A percentile compares a stretch with the other conserved stretches of the same genome.
phyloP scores from a whole-genome alignment of 2,888 invertebrate genomes.

The Orthosia gothica region DNA sequence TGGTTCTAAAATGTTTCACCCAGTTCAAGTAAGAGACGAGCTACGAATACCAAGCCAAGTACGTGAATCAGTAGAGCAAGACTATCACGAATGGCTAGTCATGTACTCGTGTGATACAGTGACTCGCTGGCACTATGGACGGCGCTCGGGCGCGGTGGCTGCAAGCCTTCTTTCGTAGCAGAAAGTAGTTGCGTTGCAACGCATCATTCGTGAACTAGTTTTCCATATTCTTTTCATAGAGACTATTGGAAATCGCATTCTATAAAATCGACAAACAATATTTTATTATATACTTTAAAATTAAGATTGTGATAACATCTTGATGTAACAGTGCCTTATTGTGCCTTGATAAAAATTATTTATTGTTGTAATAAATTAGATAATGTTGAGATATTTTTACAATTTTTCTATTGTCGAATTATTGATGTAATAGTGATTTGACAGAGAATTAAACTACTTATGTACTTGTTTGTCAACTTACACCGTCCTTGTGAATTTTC shows the following conservation, averaged over 20 bases:
- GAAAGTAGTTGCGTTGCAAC: conserved; percentile 86
- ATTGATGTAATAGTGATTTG: conserved; percentile 83
- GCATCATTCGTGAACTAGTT: conserved; percentile 76
- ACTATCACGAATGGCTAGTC: conserved; percentile 80
- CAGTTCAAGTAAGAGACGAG: conserved; percentile 58
- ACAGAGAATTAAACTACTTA: conserved; percentile 85
- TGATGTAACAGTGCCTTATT: conserved; percentile 90
- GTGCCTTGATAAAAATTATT: conserved; percentile 89
- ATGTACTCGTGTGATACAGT: conserved; percentile 55
- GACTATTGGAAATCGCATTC: conserved; percentile 86
- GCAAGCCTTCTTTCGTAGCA: conserved; percentile 85
- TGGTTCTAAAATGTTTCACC: conserved; percentile 43
- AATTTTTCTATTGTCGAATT: conserved; percentile 82
- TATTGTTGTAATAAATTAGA: conserved; percentile 88
- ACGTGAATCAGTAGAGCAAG: conserved; percentile 72
- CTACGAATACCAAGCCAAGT: conserved; percentile 63
- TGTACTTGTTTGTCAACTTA: conserved; percentile 88
- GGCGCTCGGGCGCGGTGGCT: conserved; percentile 63
- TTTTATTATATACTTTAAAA: conserved; percentile 79
- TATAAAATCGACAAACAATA: conserved; percentile 68
- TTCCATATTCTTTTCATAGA: conserved; percentile 85
- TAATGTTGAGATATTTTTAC: conserved; percentile 86
- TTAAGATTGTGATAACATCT: conserved; percentile 90
- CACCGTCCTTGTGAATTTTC: conserved; percentile 91
- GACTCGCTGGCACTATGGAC: conserved; percentile 29